A percentile compares a stretch with the other conserved stretches of the same genome.
Evolutionary conservation across 2,888 invertebrate species (phyloP).

Genomic region (Lasius platythorax): DNA sequence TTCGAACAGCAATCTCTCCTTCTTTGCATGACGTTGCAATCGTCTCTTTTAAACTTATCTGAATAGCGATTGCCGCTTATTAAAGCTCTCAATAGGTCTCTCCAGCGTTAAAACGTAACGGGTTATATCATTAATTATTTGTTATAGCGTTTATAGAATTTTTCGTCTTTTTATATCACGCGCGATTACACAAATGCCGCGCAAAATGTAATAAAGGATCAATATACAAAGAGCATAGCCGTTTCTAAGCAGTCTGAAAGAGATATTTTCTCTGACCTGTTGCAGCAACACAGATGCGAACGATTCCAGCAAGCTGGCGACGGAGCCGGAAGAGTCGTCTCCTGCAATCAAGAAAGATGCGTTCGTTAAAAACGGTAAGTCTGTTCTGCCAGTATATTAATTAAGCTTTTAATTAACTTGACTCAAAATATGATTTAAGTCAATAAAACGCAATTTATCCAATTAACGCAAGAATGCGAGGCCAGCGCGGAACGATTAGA

Average conservation of each 20-base stretch:
- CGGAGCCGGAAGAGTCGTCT: conserved; percentile 57
- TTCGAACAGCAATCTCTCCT: conserved; percentile 55
- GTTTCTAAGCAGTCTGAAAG: neutral
- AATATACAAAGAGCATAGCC: neutral
- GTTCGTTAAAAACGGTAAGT: conserved; percentile 73
- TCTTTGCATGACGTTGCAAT: conserved; percentile 56
- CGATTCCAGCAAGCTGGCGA: conserved; percentile 55
- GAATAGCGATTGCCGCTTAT: conserved; percentile 32
- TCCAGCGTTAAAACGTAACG: neutral
- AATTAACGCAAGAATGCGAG: conserved; percentile 57
- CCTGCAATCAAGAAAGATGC: conserved; percentile 65
- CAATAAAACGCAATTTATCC: conserved; percentile 41
- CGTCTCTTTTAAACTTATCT: conserved; percentile 25
- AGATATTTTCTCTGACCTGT: conserved; percentile 31
- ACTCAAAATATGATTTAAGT: conserved; percentile 21
- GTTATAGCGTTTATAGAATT: neutral
- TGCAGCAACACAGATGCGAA: conserved; percentile 72
- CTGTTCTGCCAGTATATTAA: neutral
- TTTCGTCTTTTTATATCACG: neutral
- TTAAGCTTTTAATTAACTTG: conserved; percentile 28
- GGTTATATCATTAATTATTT: neutral
- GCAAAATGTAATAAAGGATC: neutral
- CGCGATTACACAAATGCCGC: neutral
- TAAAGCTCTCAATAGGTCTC: conserved; percentile 2
- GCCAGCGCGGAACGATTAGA: conserved; percentile 50